phyloP scores from a whole-genome alignment of 23 tunicate genomes.

The Aplidium turbinatum region DNA sequence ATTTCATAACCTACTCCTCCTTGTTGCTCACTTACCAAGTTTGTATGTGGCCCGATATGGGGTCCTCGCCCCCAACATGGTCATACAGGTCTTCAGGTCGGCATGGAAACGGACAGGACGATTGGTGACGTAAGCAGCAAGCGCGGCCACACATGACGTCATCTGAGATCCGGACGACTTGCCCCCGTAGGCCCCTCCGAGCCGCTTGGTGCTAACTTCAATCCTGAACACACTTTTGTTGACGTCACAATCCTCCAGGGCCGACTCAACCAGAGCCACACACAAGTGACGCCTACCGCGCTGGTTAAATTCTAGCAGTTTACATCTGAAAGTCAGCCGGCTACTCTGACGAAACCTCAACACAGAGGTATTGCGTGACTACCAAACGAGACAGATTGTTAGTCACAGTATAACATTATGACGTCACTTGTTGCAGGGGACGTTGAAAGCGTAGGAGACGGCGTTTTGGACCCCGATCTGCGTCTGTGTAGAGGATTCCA shows the following conservation, averaged over 20 bases:
- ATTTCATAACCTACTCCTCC: background rate
- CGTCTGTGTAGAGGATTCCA: conserved; percentile 65
- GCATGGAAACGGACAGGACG: conserved; percentile 76
- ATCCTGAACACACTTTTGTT: conserved; percentile 42
- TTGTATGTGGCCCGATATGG: conserved; percentile 55
- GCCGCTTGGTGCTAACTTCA: conserved; percentile 55
- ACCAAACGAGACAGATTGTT: no score
- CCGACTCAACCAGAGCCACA: no score
- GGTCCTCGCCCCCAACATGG: conserved; percentile 50
- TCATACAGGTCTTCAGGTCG: conserved; percentile 70
- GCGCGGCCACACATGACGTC: conserved; percentile 52
- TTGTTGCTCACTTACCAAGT: conserved; percentile 41
- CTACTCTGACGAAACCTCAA: background rate
- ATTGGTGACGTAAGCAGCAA: conserved; percentile 64
- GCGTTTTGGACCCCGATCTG: conserved; percentile 46
- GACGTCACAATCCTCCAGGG: no score
- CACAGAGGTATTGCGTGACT: no score
- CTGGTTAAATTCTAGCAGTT: no score
- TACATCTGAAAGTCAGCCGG: background rate
- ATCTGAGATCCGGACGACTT: conserved; percentile 65
- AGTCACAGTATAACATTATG: no score
- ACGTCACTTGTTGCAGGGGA: conserved; percentile 43
- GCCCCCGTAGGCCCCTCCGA: conserved; percentile 93
- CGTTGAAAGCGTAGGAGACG: conserved; percentile 49
- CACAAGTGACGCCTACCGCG: no score